A percentile compares a stretch with the other conserved stretches of the same genome.
Evolutionary conservation across 2,888 invertebrate species (phyloP).

Genomic region (Atrina japonica): DNA sequence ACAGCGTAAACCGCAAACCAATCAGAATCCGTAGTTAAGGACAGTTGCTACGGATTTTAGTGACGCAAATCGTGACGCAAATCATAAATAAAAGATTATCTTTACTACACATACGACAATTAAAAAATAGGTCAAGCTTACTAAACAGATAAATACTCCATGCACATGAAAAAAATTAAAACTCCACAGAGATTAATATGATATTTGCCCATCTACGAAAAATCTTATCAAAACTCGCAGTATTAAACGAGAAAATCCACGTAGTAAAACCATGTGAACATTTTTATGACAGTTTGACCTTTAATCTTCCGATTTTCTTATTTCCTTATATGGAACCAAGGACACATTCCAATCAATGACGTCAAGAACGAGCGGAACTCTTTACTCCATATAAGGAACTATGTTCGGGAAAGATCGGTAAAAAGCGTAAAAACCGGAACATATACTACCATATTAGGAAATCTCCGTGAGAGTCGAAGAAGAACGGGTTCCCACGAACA

Average conservation of each 20-base stretch:
- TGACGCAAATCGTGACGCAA: slow-evolving; percentile 62
- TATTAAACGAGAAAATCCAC: slow-evolving; percentile 50
- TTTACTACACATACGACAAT: slow-evolving; percentile 42
- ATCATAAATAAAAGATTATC: slow-evolving; percentile 52
- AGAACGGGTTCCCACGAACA: slow-evolving; percentile 29
- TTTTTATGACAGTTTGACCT: slow-evolving; percentile 48
- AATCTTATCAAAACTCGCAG: not conserved
- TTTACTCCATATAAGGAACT: slow-evolving; percentile 57
- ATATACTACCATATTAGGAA: slow-evolving; percentile 45
- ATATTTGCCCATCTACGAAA: slow-evolving; percentile 21
- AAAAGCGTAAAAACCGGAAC: slow-evolving; percentile 52
- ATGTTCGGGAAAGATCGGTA: slow-evolving; percentile 48
- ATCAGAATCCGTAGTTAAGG: slow-evolving; percentile 53
- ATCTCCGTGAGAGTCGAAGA: slow-evolving; percentile 45
- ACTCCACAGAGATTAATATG: slow-evolving; percentile 24
- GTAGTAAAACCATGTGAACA: slow-evolving; percentile 51
- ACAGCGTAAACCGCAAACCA: slow-evolving; percentile 61
- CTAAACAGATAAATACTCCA: slow-evolving; percentile 12
- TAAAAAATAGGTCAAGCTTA: slow-evolving; percentile 50
- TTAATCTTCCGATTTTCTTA: slow-evolving; percentile 57
- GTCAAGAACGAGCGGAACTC: slow-evolving; percentile 53
- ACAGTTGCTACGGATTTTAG: slow-evolving; percentile 51
- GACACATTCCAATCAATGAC: slow-evolving; percentile 60
- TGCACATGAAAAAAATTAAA: slow-evolving; percentile 23
- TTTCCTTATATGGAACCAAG: slow-evolving; percentile 75